A percentile compares a stretch with the other conserved stretches of the same genome.
Evolutionary conservation across 2,888 invertebrate genomes (phyloP).

Genomic region (Hipparchia semele): DNA sequence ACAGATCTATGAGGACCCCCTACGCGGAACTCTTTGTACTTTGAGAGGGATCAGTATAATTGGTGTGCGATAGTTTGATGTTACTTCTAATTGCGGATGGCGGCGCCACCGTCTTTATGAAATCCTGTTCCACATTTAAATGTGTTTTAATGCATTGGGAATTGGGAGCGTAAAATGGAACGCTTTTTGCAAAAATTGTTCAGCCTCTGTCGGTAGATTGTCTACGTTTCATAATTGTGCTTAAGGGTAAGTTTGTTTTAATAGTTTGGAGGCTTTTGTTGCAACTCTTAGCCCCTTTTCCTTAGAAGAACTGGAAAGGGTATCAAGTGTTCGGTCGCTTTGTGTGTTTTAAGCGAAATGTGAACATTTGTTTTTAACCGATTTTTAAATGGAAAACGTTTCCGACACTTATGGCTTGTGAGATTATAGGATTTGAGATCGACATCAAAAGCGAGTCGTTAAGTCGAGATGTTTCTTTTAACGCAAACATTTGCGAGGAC

Average conservation of each 20-base stretch:
- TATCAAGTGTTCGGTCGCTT: constrained; percentile 39
- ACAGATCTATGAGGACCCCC: constrained; percentile 42
- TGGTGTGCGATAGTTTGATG: constrained; percentile 49
- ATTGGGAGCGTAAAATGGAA: constrained; percentile 43
- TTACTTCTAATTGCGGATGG: constrained; percentile 48
- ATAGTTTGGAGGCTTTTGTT: constrained; percentile 41
- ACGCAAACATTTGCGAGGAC: constrained; percentile 22
- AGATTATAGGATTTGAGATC: constrained; percentile 26
- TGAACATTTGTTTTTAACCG: constrained; percentile 41
- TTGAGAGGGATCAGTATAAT: constrained; percentile 42
- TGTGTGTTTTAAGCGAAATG: constrained; percentile 36
- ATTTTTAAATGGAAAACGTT: constrained; percentile 37
- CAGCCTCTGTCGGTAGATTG: constrained; percentile 39
- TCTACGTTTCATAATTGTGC: constrained; percentile 43
- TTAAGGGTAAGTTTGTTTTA: constrained; percentile 42
- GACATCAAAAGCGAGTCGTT: constrained; percentile 24
- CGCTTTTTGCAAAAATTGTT: constrained; percentile 40
- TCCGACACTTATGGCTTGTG: constrained; percentile 31
- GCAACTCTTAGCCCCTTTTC: constrained; percentile 39
- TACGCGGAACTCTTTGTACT: constrained; percentile 43
- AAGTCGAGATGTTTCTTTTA: constrained; percentile 20
- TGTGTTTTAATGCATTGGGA: constrained; percentile 48
- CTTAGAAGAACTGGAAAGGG: constrained; percentile 36
- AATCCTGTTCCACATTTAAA: constrained; percentile 52
- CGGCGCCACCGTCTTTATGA: constrained; percentile 48